Percentiles rank a stretch among this genome's conserved stretches.
phyloP scores from a whole-genome alignment of 2,113 vertebrate genomes.

The Pachyramphus minor region DNA sequence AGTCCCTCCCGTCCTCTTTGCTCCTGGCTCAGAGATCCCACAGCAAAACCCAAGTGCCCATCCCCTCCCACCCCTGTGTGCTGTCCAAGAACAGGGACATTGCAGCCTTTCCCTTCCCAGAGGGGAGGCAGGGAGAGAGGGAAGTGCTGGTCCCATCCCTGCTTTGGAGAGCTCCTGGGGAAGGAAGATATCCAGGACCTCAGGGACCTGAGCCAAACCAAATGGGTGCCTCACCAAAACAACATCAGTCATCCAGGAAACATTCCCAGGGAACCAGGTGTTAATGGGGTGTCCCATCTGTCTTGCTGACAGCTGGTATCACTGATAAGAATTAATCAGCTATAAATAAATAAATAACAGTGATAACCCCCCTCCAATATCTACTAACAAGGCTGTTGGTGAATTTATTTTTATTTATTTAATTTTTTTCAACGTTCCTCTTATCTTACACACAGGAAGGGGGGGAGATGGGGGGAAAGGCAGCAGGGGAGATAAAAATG shows the following conservation, averaged over 20 bases:
- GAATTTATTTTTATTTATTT: not conserved
- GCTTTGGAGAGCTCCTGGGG: not conserved
- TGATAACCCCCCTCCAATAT: not conserved
- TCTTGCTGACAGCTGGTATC: constrained; percentile 24
- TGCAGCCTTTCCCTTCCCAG: not conserved
- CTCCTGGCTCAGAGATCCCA: not conserved
- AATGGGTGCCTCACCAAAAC: not conserved
- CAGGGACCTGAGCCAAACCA: not conserved
- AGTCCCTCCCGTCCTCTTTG: not conserved
- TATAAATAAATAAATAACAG: constrained; percentile 15
- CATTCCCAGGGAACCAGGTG: not conserved
- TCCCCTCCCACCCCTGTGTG: not conserved
- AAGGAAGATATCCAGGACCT: not conserved
- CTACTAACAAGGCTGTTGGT: not conserved
- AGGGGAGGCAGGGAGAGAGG: not conserved
- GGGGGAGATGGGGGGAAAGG: too few relatives aligned
- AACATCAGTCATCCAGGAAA: not conserved
- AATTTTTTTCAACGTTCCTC: not conserved
- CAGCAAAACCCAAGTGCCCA: not conserved
- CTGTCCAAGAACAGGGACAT: not conserved
- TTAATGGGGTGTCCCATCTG: not conserved
- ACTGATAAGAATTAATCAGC: constrained; percentile 25
- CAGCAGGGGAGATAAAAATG: constrained; percentile 16
- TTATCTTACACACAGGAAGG: constrained; percentile 2
- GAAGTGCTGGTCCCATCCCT: not conserved